A percentile compares a stretch with the other conserved stretches of the same genome.
Conservation (phyloP, 2,113 vertebrate genomes). For the Tangachromis dhanisi region DNA sequence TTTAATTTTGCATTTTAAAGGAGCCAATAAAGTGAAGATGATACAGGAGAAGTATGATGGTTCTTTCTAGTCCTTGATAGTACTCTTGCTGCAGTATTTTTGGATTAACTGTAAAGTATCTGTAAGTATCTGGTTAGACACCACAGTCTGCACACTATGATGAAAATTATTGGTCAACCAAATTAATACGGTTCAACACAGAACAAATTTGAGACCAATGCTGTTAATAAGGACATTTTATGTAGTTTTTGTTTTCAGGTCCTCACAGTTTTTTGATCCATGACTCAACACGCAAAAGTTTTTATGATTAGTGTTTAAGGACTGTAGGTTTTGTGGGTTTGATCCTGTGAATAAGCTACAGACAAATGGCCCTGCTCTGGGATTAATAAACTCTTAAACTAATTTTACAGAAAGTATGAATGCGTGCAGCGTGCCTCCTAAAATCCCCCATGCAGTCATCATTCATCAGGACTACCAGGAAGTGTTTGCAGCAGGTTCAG, state of each 20-base stretch:
- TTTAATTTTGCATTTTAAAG: not conserved
- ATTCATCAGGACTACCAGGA: not conserved
- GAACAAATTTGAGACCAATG: accelerated
- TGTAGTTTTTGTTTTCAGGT: not conserved
- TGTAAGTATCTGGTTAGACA: not conserved
- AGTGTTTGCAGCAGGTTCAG: not conserved
- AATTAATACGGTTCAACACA: not conserved
- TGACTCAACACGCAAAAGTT: accelerated
- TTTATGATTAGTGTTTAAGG: not conserved
- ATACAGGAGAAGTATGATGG: not conserved
- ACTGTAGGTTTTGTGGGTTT: not conserved
- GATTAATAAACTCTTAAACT: not conserved
- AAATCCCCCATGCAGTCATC: not conserved
- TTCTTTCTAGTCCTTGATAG: no score
- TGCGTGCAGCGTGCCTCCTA: not conserved
- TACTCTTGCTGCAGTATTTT: not conserved
- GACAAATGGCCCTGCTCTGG: accelerated
- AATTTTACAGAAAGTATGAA: not conserved
- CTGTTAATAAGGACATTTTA: not conserved
- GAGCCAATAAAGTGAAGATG: accelerated
- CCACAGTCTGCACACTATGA: not conserved
- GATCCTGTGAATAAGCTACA: accelerated
- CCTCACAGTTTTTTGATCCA: accelerated
- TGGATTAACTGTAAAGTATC: accelerated
- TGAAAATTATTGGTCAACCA: not conserved